Conservation (phyloP, 2,888 invertebrate genomes). For the Dasypolia templi region DNA sequence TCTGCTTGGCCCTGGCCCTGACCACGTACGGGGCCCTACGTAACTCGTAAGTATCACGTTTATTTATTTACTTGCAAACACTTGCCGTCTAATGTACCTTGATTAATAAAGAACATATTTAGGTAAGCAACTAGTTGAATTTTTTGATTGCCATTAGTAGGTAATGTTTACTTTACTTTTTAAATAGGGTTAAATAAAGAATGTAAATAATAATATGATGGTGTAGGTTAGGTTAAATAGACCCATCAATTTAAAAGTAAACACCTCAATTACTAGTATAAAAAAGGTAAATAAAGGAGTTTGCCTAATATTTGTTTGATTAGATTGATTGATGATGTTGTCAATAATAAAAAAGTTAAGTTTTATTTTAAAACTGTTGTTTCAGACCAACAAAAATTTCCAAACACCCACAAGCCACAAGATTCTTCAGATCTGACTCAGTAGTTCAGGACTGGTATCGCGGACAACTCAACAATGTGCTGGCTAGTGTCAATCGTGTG, state of each 20-base stretch:
- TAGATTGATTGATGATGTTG: neutral
- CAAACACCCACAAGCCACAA: slow-evolving; percentile 90
- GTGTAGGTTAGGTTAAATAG: neutral
- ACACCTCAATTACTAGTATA: too few relatives aligned
- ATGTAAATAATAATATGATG: neutral
- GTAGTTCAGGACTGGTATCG: slow-evolving; percentile 94
- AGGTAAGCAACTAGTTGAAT: neutral
- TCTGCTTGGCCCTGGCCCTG: slow-evolving; percentile 91
- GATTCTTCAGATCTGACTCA: slow-evolving; percentile 93
- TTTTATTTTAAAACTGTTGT: slow-evolving; percentile 8
- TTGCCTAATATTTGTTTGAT: neutral
- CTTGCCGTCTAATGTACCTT: neutral
- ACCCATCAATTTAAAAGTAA: neutral
- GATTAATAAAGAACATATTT: neutral
- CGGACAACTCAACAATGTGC: slow-evolving; percentile 93
- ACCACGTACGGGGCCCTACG: slow-evolving; percentile 93
- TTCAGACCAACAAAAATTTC: slow-evolving; percentile 82
- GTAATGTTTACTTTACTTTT: neutral
- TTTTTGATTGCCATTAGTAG: neutral
- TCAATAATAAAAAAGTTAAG: neutral
- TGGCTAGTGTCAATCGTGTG: slow-evolving; percentile 90
- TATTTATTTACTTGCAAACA: slow-evolving; percentile 26
- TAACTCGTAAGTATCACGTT: slow-evolving; percentile 91
- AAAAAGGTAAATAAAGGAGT: neutral
- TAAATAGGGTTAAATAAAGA: neutral